Evolutionary conservation across 2,888 invertebrate species (phyloP).

Genomic region (Drosophila merina): DNA sequence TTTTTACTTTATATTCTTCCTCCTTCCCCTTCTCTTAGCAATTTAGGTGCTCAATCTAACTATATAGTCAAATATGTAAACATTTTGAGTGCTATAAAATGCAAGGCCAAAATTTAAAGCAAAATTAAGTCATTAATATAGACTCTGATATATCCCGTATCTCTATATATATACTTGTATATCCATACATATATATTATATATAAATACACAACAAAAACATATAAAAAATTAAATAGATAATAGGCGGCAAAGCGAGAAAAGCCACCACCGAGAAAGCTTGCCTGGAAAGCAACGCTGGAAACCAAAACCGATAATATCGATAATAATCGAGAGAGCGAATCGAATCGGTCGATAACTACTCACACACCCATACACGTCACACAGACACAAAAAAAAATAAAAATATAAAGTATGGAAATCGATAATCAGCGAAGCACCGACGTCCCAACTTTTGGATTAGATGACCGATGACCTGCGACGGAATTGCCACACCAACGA

Average conservation of each 20-base stretch:
- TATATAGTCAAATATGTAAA: constrained; percentile 76
- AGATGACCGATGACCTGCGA: constrained; percentile 25
- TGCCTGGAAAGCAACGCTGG: constrained; percentile 52
- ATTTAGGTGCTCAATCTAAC: constrained; percentile 82
- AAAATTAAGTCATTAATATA: constrained; percentile 59
- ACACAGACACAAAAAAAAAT: constrained; percentile 22
- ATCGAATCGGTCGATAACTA: constrained; percentile 33
- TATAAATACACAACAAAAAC: constrained; percentile 11
- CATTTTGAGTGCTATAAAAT: constrained; percentile 73
- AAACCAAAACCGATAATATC: constrained; percentile 11
- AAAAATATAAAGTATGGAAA: background rate
- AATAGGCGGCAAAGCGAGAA: constrained; percentile 23
- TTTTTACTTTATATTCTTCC: constrained; percentile 84
- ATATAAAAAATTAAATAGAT: constrained; percentile 7
- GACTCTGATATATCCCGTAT: constrained; percentile 36
- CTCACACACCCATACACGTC: constrained; percentile 39
- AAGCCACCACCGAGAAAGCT: constrained; percentile 40
- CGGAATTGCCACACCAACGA: constrained; percentile 13
- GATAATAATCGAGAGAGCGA: constrained; percentile 16
- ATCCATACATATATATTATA: constrained; percentile 15
- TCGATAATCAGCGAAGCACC: constrained; percentile 11
- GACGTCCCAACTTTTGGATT: constrained; percentile 12
- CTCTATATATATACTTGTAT: constrained; percentile 21
- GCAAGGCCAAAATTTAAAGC: constrained; percentile 52
- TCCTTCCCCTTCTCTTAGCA: constrained; percentile 83